Conservation (phyloP, 2,113 vertebrate genomes). For the Notiomystis cincta region DNA sequence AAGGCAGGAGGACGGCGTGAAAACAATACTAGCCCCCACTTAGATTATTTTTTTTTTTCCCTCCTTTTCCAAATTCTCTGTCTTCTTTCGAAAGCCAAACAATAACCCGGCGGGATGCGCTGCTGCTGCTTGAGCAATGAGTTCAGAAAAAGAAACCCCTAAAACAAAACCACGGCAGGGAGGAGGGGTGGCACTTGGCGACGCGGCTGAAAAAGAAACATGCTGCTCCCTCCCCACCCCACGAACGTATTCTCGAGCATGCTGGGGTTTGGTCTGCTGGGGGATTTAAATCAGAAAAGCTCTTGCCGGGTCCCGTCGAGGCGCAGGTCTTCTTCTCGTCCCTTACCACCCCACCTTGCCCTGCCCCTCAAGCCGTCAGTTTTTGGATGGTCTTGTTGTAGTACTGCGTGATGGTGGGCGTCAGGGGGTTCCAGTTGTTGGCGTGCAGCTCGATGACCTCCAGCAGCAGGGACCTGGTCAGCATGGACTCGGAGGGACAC, state of each 20-base stretch:
- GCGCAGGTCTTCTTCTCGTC: slow-evolving; percentile 16
- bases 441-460: slow-evolving; percentile 98
- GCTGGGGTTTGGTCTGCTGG: slow-evolving; percentile 58
- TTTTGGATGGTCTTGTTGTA: slow-evolving; percentile 99
- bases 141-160: slow-evolving; percentile 43
- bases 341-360: slow-evolving; percentile 44
- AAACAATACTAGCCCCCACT: slow-evolving; percentile 66
- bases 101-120: slow-evolving; percentile 13
- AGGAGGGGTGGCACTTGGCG: slow-evolving; percentile 53
- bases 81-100: slow-evolving; percentile 67
- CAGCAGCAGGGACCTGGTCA: slow-evolving; percentile 93
- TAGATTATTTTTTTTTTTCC: slow-evolving; percentile 11
- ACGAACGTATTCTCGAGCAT: slow-evolving; percentile 55
- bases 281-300: slow-evolving; percentile 12
- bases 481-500: slow-evolving; percentile 89
- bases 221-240: slow-evolving; percentile 67
- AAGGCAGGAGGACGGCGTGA: slow-evolving; percentile 53
- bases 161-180: slow-evolving; percentile 49
- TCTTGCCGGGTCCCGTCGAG: not conserved
- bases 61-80: slow-evolving; percentile 17
- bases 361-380: slow-evolving; percentile 84
- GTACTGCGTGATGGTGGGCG: slow-evolving; percentile 92
- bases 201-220: slow-evolving; percentile 70
- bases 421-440: slow-evolving; percentile 95
- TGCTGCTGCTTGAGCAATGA: slow-evolving; percentile 39